Percentiles rank a stretch among this genome's conserved stretches.
Evolutionary conservation across 2,888 invertebrate genomes (phyloP).

Genomic region (Atethmia centrago): DNA sequence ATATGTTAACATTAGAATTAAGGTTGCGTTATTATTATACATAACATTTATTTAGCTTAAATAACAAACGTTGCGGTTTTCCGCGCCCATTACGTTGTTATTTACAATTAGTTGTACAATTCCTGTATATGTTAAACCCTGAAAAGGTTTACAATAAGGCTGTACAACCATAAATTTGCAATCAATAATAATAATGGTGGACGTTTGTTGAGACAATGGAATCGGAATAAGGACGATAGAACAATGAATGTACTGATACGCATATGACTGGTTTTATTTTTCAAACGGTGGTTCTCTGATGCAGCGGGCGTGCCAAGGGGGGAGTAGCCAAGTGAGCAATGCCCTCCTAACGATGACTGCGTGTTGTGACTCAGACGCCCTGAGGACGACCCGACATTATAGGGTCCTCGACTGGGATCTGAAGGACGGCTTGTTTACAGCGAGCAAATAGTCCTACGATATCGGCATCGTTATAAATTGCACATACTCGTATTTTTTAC

Average conservation of each 20-base stretch:
- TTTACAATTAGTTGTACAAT: conserved; percentile 58
- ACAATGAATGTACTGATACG: conserved; percentile 84
- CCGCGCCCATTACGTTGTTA: conserved; percentile 61
- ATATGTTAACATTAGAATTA: conserved; percentile 47
- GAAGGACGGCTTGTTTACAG: conserved; percentile 87
- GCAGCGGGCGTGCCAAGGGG: conserved; percentile 81
- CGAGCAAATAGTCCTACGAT: conserved; percentile 77
- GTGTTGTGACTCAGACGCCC: conserved; percentile 88
- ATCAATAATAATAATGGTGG: conserved; percentile 83
- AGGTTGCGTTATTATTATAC: conserved; percentile 46
- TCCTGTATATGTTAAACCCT: conserved; percentile 70
- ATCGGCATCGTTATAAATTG: conserved; percentile 68
- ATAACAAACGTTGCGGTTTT: conserved; percentile 69
- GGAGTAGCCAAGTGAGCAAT: conserved; percentile 87
- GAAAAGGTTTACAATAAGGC: conserved; percentile 81
- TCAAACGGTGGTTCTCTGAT: conserved; percentile 76
- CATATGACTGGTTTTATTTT: conserved; percentile 80
- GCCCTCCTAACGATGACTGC: conserved; percentile 89
- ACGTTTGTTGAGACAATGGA: conserved; percentile 82
- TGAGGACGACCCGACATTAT: conserved; percentile 88
- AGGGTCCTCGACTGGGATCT: conserved; percentile 89
- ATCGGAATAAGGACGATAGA: conserved; percentile 85
- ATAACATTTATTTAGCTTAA: conserved; percentile 48
- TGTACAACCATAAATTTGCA: conserved; percentile 82
- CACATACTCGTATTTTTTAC: conserved; percentile 65